Evolutionary conservation across 2,113 vertebrate genomes (phyloP), one percentile per base, ranked within the genome.

Genomic region (Rhinichthys klamathensis): DNA sequence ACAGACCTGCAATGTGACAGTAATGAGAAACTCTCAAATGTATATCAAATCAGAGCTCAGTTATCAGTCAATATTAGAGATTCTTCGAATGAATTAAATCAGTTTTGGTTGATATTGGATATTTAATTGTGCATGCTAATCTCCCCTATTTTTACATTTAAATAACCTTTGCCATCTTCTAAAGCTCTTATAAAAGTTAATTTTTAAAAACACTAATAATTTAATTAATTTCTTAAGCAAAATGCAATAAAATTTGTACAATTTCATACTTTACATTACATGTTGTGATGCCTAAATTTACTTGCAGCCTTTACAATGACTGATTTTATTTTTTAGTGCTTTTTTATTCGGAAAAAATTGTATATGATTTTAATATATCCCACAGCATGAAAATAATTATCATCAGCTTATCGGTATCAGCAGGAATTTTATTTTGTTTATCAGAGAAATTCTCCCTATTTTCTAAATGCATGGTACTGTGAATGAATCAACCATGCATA

Each of bases 1-100:
- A 97, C 95, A 21, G 96, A 96, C 93, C 98, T 99, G 88, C 65
- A 60, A n/a, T 74, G 23, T 1, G 38, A 67, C n/a, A 35, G 25
- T 21, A 67, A 38, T n/a, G 25, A 51, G 38, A 54, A 9, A 67
- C 15, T 70, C 13, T 56, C 21, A 80, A 38, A 75, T 6, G 16
- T 30, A 9, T 27, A n/a, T 72, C 13, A 51, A 76, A 23, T 30
- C 9, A 54, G 18, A 38, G 27, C 21, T 76, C 30, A 46, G 46
- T 4, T 27, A 51, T 30, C 15, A 51, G 46, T 54, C 74, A 76
- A 54, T 51, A 32, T 76, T 76, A 54, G 4, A 54, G 46, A n/a
- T 72, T 9, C 27, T 32, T 32, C 6, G 0, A 18, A 32, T 9
- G 0, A 67, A 32, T 32, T 9, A 32, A 30, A 67, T 4, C 65